Base-by-base conservation (phyloP, 2,113 vertebrate species). In the Gallinago paraguaiae region DNA sequence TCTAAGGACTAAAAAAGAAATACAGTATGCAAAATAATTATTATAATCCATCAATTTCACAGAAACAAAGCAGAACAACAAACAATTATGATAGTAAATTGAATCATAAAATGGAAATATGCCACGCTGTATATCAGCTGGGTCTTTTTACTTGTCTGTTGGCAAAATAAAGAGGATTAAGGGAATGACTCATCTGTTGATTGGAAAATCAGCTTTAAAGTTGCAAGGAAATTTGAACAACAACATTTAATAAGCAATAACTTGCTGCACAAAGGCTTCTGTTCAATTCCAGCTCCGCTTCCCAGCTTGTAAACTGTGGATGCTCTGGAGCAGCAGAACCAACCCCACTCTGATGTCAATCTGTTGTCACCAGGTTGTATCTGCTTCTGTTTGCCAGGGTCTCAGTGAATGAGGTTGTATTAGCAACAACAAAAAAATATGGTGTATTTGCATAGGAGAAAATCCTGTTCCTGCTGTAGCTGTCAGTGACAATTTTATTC, bases 91-190 rank as follows among this genome's bases (percentile, higher is more conserved):
- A 77, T 39, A 61, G 28, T 15, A 94, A 86, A 83, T 91, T 79
- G 76, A 92, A 83, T 88, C 68, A 63, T 81, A 81, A 94, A 88
- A 60, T 74, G 85, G 90, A 51, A 92, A 6, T 35, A 92, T 45
- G 82, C 90, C 85, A 86, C 87, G 33, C 71, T 78, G 37, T 18
- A 1, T 59, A 90, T 96, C 90, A 90, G 85, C 59, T 86, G 82
- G 71, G 56, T 65, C 51, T 72, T 94, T 87, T 91, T 72, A 50
- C 45, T 85, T 76, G 23, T 65, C 82, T 95, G 51, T 83, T 92
- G 64, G 56, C 88, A 92, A 96, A 96, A 96, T 90, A 93, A 95
- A 95, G 82, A 86, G 85, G 79, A 95, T 92, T 95, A 95, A 39
- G 24, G 35, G 68, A 81, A 92, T 94, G 93, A 91, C 68, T 96